Evolutionary conservation across 2,113 vertebrate genomes (phyloP).

Genomic region (Myiozetetes cayanensis): DNA sequence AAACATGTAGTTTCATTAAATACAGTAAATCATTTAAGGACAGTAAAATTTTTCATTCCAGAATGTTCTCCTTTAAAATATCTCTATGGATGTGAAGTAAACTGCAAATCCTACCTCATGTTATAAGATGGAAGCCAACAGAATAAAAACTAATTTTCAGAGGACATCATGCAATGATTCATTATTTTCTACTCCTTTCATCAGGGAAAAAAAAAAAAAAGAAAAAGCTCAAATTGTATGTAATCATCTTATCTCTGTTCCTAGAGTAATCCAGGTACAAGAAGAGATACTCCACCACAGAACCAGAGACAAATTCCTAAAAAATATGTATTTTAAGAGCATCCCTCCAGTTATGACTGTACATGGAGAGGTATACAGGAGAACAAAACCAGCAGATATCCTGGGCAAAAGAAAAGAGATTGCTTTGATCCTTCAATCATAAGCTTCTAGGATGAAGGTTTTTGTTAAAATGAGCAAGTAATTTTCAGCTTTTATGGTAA

Average conservation of each 20-base stretch:
- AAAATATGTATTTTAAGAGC: neutral
- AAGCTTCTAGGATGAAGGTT: neutral
- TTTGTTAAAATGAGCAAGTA: neutral
- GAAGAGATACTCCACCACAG: neutral
- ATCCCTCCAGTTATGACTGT: neutral
- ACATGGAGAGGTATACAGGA: neutral
- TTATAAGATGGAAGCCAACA: neutral
- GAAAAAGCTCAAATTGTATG: neutral
- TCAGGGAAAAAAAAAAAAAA: neutral
- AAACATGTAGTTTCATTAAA: neutral
- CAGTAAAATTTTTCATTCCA: neutral
- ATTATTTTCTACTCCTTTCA: neutral
- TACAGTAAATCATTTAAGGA: neutral
- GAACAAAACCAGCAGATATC: neutral
- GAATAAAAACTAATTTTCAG: neutral
- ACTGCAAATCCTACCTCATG: neutral
- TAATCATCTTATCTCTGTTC: neutral
- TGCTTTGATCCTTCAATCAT: neutral
- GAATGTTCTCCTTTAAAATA: neutral
- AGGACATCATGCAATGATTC: neutral
- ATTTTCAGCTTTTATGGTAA: conserved; percentile 18
- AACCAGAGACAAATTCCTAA: neutral
- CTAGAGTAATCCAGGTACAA: neutral
- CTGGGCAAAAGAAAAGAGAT: neutral
- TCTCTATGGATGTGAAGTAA: neutral